Evolutionary conservation across 1,140 invertebrate species (phyloP), one percentile per base, ranked within the genome.

Genomic region (Dinoponera quadriceps): DNA sequence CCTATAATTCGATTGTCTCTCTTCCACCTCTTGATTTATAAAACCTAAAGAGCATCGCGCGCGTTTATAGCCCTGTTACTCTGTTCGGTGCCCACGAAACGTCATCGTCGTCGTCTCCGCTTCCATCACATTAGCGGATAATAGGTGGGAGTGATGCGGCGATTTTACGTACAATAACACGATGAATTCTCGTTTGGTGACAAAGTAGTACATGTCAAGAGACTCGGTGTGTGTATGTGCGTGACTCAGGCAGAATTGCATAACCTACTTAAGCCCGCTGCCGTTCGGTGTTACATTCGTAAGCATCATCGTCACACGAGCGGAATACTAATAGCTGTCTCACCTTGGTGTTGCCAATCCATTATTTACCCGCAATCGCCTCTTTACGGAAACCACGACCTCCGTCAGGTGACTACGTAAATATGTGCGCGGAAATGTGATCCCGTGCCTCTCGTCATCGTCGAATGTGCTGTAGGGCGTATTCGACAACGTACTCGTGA

Each of bases 281-380:
- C 29, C 18, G 27, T 54, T 54, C 54, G 54, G 11, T 54, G 48
- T 27, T 51, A 54, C 38, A 44, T 44, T 44, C 38, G 3, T 55
- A 2, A 22, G 54, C n/a, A 20, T 55, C 54, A 55, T 55, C 54
- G n/a, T 1, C n/a, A 22, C 5, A 20, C 54, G 7, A 20, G 20
- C 51, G 4, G 51, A 22, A 55, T 55, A 55, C 54, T 55, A 55
- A 55, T 55, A 68, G 22, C 1, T 69, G 22, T 29, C 27, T 54
- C 27, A 71, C 49, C 49, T 71, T 71, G 68, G 25, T 20, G 2
- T 55, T 11, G 38, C 7, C 38, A 44, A 9, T 25, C 49, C 29
- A 54, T 55, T 71, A 54, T 55, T 71, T 44, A 9, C 49, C n/a
- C 27, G 33, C 18, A n/a, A 71, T 71, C 55, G 27, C 18, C 49